Evolutionary conservation across 1,140 invertebrate species (phyloP), one percentile per base, ranked within the genome.

Genomic region (Tetraneura akinire): DNA sequence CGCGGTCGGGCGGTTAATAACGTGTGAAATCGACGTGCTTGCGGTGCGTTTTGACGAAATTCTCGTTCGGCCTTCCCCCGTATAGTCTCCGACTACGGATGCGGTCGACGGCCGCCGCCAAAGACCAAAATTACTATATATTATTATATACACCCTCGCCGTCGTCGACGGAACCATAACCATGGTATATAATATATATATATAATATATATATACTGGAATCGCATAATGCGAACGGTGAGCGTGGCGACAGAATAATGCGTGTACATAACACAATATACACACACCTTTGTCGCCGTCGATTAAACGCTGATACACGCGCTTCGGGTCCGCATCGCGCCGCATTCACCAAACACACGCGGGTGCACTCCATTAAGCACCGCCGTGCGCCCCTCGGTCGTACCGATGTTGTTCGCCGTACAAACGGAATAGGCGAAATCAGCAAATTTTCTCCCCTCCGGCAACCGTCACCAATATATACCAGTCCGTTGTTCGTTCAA

Each of bases 261-360:
- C 8, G 3, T 37, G 8, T 37, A 37, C 8, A 37, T 37, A 37
- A n/a, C n/a, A n/a, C n/a, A n/a, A n/a, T n/a, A n/a, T n/a, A n/a
- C n/a, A 18, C 13, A 23, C 6, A 26, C 6, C 13, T 26, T 23
- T 8, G 26, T 60, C 26, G 13, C 26, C 23, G 57, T 26, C 57
- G 23, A 60, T 60, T 60, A 29, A 60, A 60, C 57, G 57, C 57
- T 60, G 26, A 60, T 60, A 60, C 57, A 29, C 57, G 57, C 14
- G 14, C 23, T 60, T 26, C 32, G 32, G 32, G 5, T 14, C 26
- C 57, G 14, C 57, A 26, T 8, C 57, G 13, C 57, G 26, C 23
- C 5, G 5, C 6, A 37, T 37, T 37, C 32, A 37, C 32, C 32
- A 26, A 11, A 26, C 11, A 53, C 51, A 10, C 51, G n/a, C n/a